These are phyloP conservation scores for Radopholus similis DNA, from an alignment of 1,140 invertebrate genomes.

Conservation along the genomic window DNA sequence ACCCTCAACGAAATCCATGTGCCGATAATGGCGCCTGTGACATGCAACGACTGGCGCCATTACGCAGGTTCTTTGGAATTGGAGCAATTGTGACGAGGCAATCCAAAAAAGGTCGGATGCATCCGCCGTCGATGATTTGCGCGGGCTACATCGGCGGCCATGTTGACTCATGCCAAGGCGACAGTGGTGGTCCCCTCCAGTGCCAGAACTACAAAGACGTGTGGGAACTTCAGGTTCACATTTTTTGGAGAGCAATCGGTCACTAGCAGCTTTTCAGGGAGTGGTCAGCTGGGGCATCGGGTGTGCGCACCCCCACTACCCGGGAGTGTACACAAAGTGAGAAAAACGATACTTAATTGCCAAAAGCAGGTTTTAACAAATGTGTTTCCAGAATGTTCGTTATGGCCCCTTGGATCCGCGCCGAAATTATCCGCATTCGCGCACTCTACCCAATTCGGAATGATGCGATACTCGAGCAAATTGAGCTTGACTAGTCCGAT, in stretches of 20 bases:
- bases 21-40: conserved; percentile 30
- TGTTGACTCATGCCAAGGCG: conserved; percentile 40
- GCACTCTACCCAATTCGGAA: no score
- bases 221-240: conserved; percentile 31
- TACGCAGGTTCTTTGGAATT: conserved; percentile 13
- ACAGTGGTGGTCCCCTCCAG: conserved; percentile 24
- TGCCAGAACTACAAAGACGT: conserved; percentile 19
- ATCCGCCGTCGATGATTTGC: conserved; percentile 35
- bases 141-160: conserved; percentile 32
- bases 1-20: conserved; percentile 33
- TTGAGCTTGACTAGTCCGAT: no score
- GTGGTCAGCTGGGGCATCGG: conserved; percentile 43
- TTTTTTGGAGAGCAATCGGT: neutral
- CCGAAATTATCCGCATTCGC: no score
- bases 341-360: neutral
- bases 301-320: conserved; percentile 31
- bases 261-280: conserved; percentile 16
- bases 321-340: conserved; percentile 38
- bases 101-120: conserved; percentile 12
- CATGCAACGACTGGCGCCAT: conserved; percentile 30
- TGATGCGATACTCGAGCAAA: no score
- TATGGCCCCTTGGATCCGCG: neutral
- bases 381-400: neutral
- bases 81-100: neutral
- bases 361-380: neutral